A percentile compares a stretch with the other conserved stretches of the same genome.
Evolutionary conservation across 2,113 vertebrate genomes (phyloP).

Genomic region (Carassius gibelio): DNA sequence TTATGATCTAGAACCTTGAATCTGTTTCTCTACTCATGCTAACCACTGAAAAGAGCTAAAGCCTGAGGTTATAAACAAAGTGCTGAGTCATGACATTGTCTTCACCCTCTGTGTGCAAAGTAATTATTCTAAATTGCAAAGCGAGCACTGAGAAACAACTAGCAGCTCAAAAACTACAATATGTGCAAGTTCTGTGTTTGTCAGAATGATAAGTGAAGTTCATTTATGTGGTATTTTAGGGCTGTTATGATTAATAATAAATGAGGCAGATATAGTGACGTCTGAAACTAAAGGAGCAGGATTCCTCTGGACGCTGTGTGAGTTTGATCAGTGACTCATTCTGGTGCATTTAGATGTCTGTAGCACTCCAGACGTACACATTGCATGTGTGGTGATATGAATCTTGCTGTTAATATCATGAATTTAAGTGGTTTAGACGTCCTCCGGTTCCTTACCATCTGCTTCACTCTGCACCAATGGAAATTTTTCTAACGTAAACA

Average conservation of each 20-base stretch:
- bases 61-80: not conserved
- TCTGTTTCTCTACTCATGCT: not conserved
- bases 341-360: constrained; percentile 56
- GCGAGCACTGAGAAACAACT: not conserved
- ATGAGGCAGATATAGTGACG: constrained; percentile 22
- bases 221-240: not conserved
- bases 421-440: not conserved
- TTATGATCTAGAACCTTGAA: not conserved
- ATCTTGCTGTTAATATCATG: constrained; percentile 12
- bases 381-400: constrained; percentile 16
- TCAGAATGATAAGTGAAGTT: not conserved
- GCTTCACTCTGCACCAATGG: not conserved
- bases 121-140: not conserved
- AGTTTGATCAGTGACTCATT: constrained; percentile 54
- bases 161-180: not conserved
- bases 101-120: not conserved
- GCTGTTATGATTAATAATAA: constrained; percentile 34
- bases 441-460: constrained; percentile 1
- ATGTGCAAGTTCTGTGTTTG: not conserved
- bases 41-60: not conserved
- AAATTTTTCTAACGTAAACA: not conserved
- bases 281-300: constrained; percentile 32
- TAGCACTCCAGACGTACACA: not conserved
- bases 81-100: constrained; percentile 11
- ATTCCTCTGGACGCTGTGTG: constrained; percentile 11